Evolutionary conservation across 2,113 vertebrate genomes (phyloP).

Genomic region (Pangasianodon hypophthalmus): DNA sequence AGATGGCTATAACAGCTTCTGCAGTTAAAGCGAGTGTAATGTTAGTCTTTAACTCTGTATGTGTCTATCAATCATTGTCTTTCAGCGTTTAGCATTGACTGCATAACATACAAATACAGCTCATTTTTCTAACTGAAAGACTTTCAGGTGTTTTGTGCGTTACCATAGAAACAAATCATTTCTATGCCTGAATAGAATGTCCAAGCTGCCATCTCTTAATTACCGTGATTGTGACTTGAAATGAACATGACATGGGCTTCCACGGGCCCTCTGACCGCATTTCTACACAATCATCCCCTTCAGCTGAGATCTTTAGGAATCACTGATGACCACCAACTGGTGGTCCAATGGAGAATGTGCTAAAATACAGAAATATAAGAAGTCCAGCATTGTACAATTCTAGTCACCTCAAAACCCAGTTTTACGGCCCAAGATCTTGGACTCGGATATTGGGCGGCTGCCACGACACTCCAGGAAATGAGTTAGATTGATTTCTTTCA

Average conservation of each 20-base stretch:
- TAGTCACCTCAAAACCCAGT: not conserved
- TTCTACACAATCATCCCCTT: not conserved
- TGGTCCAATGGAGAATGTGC: not conserved
- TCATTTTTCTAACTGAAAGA: not conserved
- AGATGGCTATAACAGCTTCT: not conserved
- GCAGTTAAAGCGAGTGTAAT: not conserved
- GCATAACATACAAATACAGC: not conserved
- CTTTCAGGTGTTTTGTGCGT: not conserved
- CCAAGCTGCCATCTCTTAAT: not conserved
- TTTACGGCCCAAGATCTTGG: not conserved
- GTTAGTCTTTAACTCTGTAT: not conserved
- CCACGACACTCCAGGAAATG: conserved; percentile 17
- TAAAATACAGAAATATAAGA: not conserved
- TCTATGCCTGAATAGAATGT: not conserved
- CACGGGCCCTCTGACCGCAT: not conserved
- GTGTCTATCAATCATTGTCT: not conserved
- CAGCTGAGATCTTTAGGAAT: not conserved
- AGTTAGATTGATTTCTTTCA: conserved; percentile 20
- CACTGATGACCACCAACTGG: not conserved
- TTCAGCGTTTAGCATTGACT: not conserved
- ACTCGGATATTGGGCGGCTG: not conserved
- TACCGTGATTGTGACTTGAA: conserved; percentile 3
- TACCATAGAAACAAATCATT: not conserved
- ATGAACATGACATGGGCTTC: not conserved
- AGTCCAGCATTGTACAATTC: not conserved